Base-by-base conservation (phyloP, 2,113 vertebrate species). In the Gopherus evgoodei region DNA sequence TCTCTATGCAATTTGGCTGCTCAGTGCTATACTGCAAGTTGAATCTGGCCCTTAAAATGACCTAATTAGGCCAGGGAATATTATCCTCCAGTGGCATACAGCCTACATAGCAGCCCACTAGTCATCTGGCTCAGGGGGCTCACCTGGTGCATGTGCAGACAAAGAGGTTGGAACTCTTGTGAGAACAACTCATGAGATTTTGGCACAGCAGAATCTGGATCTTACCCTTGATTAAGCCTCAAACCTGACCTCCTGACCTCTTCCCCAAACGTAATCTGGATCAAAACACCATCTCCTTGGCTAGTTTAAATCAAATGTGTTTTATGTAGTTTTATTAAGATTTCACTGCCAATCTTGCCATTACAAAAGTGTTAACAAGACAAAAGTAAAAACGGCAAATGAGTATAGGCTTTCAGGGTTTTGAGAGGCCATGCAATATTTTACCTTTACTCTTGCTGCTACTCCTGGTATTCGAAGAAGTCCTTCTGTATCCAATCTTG, bases 401-500 rank as follows among this genome's bases (percentile, higher is more conserved):
- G 11, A 12, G 62, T 11, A 29, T 29, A 65, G 14, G 42, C 21
- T 88, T 38, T 10, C 2, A 22, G 8, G 31, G 69, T 25, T 52
- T 11, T 35, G 25, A 89, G 47, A 84, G 89, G 29, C 56, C 76
- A 50, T 57, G 8, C 24, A 59, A 56, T 9, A 22, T 31, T 91
- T 95, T 96, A 99, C 99, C 99, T 99, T 99, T 91, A 99, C 97
- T 98, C 99, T 98, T 35, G 97, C 96, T 22, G 99, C 98, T 31
- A 97, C 98, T 97, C 99, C 99, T 65, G 99, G 99, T 96, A 99
- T 99, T 95, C 99, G 98, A 76, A 99, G 98, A 94, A 99, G 98
- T 5, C 99, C 99, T 97, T 99, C 99, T 0, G 99, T 99, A 96
- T 99, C 98, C 91, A 99, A 97, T 57, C 99, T 99, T 83, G 98